A percentile compares a stretch with the other conserved stretches of the same genome.
phyloP scores from a whole-genome alignment of 2,113 vertebrate species.

The Rhodinocichla rosea region DNA sequence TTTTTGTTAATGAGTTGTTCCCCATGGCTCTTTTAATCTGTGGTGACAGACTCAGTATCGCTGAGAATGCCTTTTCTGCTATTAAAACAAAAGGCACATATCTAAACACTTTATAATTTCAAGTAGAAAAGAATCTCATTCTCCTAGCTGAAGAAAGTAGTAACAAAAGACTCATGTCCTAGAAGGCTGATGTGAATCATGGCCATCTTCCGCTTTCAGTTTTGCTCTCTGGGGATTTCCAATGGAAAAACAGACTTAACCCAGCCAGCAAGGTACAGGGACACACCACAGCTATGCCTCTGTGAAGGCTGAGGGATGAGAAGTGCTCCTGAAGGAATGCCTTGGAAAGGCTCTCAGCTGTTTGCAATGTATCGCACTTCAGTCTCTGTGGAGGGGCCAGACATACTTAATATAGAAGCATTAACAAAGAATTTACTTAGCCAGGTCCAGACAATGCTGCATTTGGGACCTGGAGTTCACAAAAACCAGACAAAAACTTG shows the following conservation, averaged over 20 bases:
- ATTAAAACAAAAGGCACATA: neutral
- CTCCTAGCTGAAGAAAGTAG: neutral
- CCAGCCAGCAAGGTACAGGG: neutral
- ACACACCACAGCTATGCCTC: neutral
- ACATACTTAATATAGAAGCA: conserved; percentile 6
- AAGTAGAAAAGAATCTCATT: neutral
- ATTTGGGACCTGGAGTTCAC: conserved; percentile 5
- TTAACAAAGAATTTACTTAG: conserved; percentile 36
- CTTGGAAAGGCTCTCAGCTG: conserved; percentile 10
- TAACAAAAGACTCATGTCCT: neutral
- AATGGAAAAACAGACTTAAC: neutral
- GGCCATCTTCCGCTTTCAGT: neutral
- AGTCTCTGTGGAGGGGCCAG: neutral
- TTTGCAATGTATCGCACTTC: neutral
- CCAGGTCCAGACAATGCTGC: neutral
- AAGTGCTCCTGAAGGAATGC: neutral
- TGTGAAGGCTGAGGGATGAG: neutral
- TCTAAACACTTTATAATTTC: neutral
- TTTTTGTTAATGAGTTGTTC: neutral
- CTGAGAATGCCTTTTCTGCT: neutral
- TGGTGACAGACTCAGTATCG: neutral
- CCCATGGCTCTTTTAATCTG: neutral
- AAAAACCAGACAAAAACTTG: neutral
- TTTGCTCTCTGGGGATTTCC: neutral
- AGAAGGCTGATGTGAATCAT: neutral